Base-by-base conservation (phyloP, 1,140 invertebrate species). In the Cyphomyrmex costatus region DNA sequence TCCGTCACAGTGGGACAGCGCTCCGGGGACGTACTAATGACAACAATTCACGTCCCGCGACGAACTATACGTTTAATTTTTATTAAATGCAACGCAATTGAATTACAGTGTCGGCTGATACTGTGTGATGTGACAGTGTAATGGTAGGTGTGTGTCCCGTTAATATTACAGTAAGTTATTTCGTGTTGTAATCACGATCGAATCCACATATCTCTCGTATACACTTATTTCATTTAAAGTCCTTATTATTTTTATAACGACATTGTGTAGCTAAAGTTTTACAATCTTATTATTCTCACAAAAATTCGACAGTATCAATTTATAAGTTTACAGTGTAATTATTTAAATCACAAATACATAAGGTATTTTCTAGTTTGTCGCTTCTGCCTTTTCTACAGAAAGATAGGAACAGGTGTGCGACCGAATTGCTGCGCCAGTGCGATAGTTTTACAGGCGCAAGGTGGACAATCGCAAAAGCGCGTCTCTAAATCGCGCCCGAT, bases 401-500 rank as follows among this genome's bases (percentile, higher is more conserved):
- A 60, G 24, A n/a, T n/a, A n/a, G n/a, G n/a, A 85, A 85, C 82
- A 85, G 82, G 82, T 78, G 27, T 21, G n/a, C n/a, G 19, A 5
- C 27, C 27, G 42, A 66, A 36, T 63, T 8, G 16, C 6, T 14
- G 33, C 6, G 5, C 8, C 3, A 46, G 65, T 21, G 56, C 66
- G 24, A 24, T 68, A 60, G 27, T 70, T n/a, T 53, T 88, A 49
- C 71, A 82, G 63, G 46, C 76, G 86, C 82, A 90, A 90, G 92
- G 92, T 92, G 91, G 89, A 93, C 89, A 92, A 91, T 76, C 46
- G 63, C 58, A 36, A 83, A 74, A 70, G 86, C 88, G 87, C 82
- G 79, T 88, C 86, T 89, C 87, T 93, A 92, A 94, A 93, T 94
- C 92, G 89, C 88, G 77, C 86, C 86, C 86, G 89, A 85, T 88